These are phyloP conservation scores for Rhinolophus ferrumequinum DNA, from an alignment of 2,113 vertebrate species.

Conservation along the genomic window DNA sequence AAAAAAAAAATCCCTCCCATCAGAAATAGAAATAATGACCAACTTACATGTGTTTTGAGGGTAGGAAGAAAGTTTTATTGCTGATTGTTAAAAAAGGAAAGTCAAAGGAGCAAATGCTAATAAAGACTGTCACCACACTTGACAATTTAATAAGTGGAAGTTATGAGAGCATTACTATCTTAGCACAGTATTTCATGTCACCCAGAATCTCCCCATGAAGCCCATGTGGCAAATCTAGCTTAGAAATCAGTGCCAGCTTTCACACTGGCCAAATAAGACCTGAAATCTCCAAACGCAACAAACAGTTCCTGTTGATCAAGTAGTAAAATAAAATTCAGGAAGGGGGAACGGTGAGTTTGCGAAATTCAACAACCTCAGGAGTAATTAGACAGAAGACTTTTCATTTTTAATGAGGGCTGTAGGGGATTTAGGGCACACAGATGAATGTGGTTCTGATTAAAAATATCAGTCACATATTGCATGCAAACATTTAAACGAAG, in stretches of 20 bases:
- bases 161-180: slow-evolving; percentile 81
- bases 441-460: slow-evolving; percentile 71
- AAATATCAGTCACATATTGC: slow-evolving; percentile 64
- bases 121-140: slow-evolving; percentile 76
- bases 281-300: slow-evolving; percentile 66
- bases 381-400: slow-evolving; percentile 58
- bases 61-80: slow-evolving; percentile 70
- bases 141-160: slow-evolving; percentile 82
- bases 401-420: slow-evolving; percentile 77
- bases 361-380: slow-evolving; percentile 67
- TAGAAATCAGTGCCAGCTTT: slow-evolving; percentile 79
- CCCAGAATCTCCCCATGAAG: slow-evolving; percentile 70
- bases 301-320: slow-evolving; percentile 68
- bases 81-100: slow-evolving; percentile 61
- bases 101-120: slow-evolving; percentile 75
- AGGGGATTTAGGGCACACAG: slow-evolving; percentile 54
- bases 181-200: slow-evolving; percentile 81
- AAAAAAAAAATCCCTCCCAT: slow-evolving; percentile 43
- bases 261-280: slow-evolving; percentile 76
- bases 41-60: slow-evolving; percentile 54
- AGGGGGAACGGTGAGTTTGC: slow-evolving; percentile 54
- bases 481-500: slow-evolving; percentile 61
- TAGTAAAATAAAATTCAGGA: slow-evolving; percentile 76
- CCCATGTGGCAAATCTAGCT: slow-evolving; percentile 76
- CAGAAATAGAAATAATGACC: slow-evolving; percentile 65